Percentiles rank a stretch among this genome's conserved stretches.
phyloP scores from a whole-genome alignment of 2,113 vertebrate species.

The Cardinalis cardinalis region DNA sequence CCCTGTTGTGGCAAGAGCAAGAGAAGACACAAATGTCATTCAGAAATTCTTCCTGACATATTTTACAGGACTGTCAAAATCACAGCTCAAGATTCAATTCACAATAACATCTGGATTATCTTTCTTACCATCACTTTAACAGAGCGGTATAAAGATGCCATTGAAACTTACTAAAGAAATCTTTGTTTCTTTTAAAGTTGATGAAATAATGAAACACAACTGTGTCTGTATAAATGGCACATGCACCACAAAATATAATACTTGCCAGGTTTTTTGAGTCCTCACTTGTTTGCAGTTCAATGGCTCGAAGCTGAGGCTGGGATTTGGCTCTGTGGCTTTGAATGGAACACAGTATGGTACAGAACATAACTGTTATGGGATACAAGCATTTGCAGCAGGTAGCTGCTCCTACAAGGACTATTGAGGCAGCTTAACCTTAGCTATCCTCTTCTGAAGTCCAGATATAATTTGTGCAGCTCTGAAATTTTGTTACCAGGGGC shows the following conservation, averaged over 20 bases:
- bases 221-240: not conserved
- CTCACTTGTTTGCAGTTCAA: not conserved
- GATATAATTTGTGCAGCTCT: not conserved
- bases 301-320: not conserved
- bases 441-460: not conserved
- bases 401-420: not conserved
- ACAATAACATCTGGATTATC: not conserved
- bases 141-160: not conserved
- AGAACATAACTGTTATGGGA: not conserved
- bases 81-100: not conserved
- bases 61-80: not conserved
- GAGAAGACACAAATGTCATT: not conserved
- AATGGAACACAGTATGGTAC: not conserved
- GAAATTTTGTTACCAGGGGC: not conserved
- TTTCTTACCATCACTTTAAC: not conserved
- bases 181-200: not conserved
- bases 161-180: not conserved
- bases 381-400: not conserved
- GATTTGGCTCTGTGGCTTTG: not conserved
- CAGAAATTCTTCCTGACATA: not conserved
- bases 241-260: not conserved
- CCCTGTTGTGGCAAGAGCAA: not conserved
- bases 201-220: not conserved
- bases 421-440: not conserved
- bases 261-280: not conserved